Base-by-base conservation (phyloP, 2,888 invertebrate species). In the Sipha maydis region DNA sequence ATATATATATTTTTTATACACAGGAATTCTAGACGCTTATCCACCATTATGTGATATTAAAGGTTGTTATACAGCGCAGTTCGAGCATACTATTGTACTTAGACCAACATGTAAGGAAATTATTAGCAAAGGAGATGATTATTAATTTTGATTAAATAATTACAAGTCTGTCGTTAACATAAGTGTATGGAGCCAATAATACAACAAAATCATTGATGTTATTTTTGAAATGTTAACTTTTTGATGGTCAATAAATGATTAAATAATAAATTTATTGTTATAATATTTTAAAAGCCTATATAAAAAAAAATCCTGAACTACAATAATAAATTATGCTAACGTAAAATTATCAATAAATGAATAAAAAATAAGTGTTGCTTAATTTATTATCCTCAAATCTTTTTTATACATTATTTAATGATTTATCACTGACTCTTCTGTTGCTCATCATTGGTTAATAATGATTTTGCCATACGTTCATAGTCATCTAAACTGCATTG, bases 21-120 rank as follows among this genome's bases (percentile, higher is more conserved):
- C 88, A 91, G 91, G 90, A 80, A 96, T 99, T 54, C 97, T 99
- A n/a, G 98, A 98, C 91, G 96, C 99, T 0, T 99, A 99, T 93
- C 99, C 99, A 34, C 99, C 99, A 17, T 94, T 99, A 85, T 99
- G 99, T 92, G 99, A 99, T 93, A 94, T 96, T 90, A 97, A 97
- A 92, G 99, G 99, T 89, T 98, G 97, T 92, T 99, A 99, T 93
- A 99, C 99, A 0, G 99, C 99, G 77, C 99, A 99, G 93, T 99
- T 97, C 92, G 99, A 99, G 92, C 99, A 99, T 93, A 99, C 99
- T 8, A 96, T 99, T 91, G 95, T 99, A 90, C 93, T 99, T 90
- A 94, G 99, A 91, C 99, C 99, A 75, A 99, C 98, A 0, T 99
- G 99, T 93, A 99, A 99, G 93, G 99, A 99, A 93, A 95, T 99